phyloP scores from a whole-genome alignment of 2,888 invertebrate species.

The Cotesia congregata region DNA sequence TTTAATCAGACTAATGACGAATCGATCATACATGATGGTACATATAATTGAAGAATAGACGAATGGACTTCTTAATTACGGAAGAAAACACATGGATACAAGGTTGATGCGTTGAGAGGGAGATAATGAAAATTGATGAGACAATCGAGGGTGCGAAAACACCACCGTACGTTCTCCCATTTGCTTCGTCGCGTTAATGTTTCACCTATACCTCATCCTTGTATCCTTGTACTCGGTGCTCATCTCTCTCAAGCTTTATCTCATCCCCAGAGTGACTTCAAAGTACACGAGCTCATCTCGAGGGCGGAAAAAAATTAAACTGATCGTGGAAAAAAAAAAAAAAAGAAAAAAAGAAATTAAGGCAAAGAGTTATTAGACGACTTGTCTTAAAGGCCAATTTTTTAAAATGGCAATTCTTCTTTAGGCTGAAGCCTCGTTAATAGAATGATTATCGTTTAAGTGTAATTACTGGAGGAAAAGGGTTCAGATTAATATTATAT shows the following conservation, averaged over 20 bases:
- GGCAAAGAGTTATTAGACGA: constrained; percentile 31
- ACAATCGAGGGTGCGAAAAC: constrained; percentile 53
- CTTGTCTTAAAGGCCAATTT: constrained; percentile 37
- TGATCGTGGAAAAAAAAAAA: constrained; percentile 19
- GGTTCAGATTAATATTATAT: constrained; percentile 50
- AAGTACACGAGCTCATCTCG: constrained; percentile 28
- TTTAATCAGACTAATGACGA: constrained; percentile 1
- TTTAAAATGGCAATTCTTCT: constrained; percentile 39
- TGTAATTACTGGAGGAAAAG: constrained; percentile 44
- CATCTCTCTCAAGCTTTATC: not conserved
- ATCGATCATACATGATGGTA: constrained; percentile 10
- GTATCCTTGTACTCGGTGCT: not conserved
- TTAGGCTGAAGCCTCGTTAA: constrained; percentile 50
- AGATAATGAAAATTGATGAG: constrained; percentile 69
- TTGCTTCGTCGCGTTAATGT: constrained; percentile 24
- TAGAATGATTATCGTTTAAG: constrained; percentile 55
- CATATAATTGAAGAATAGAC: constrained; percentile 20
- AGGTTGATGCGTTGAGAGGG: constrained; percentile 37
- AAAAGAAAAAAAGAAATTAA: constrained; percentile 28
- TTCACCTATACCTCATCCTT: constrained; percentile 28
- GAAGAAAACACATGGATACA: constrained; percentile 62
- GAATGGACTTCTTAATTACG: constrained; percentile 61
- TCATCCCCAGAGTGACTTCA: constrained; percentile 28
- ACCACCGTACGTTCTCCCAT: constrained; percentile 13
- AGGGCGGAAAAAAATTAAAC: constrained; percentile 27